Percentiles rank a stretch among this genome's conserved stretches.
Evolutionary conservation across 1,140 invertebrate species (phyloP).

Genomic region (Battus philenor): DNA sequence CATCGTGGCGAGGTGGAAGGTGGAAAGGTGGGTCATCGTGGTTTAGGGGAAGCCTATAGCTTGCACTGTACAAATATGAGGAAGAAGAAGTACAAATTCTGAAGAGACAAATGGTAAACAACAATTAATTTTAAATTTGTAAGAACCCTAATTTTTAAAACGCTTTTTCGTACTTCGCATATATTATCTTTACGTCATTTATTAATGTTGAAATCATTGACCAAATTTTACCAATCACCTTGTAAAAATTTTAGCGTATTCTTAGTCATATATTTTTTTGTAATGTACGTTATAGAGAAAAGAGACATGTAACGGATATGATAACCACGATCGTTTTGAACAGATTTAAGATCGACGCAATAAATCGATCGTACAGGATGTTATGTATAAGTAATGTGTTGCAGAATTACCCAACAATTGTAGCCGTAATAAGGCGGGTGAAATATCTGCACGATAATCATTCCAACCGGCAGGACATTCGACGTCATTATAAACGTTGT

Average conservation of each 20-base stretch:
- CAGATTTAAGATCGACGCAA: not conserved
- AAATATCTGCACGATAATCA: constrained; percentile 30
- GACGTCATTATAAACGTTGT: not conserved
- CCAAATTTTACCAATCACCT: not conserved
- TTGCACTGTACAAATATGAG: no score
- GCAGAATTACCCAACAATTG: constrained; percentile 25
- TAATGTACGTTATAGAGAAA: not conserved
- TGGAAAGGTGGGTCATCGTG: no score
- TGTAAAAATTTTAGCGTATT: not conserved
- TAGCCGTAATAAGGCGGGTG: constrained; percentile 26
- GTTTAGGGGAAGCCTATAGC: no score
- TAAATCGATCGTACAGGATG: constrained; percentile 6
- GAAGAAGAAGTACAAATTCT: no score
- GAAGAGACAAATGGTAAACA: no score
- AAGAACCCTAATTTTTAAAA: no score
- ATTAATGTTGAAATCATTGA: no score
- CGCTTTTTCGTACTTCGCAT: no score
- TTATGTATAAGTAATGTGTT: constrained; percentile 7
- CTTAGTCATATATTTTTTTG: not conserved
- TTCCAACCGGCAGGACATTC: constrained; percentile 30
- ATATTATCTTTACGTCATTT: not conserved
- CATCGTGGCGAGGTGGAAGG: not conserved
- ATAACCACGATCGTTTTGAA: no score
- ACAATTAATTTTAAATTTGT: no score
- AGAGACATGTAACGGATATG: no score